phyloP scores from a whole-genome alignment of 2,113 vertebrate species.

The Todiramphus saurophagus region DNA sequence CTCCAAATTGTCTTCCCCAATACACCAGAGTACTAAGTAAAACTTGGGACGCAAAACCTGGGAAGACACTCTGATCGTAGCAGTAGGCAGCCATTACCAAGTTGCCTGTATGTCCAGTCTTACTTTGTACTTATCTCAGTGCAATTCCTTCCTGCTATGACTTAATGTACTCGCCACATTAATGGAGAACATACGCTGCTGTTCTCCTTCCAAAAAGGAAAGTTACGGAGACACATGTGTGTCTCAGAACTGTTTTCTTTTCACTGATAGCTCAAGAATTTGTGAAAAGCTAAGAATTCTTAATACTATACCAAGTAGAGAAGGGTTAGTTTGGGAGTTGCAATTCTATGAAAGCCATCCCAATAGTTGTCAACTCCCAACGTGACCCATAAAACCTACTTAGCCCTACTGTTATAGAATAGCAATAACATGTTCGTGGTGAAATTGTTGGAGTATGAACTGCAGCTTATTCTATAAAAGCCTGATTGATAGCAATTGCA shows the following conservation, averaged over 20 bases:
- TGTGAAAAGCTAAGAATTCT: neutral
- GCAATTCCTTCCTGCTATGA: neutral
- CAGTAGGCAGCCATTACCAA: neutral
- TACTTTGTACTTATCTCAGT: neutral
- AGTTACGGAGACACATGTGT: fast-evolving
- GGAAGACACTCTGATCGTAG: neutral
- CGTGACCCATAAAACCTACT: neutral
- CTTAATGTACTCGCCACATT: neutral
- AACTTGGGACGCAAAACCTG: neutral
- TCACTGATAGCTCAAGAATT: neutral
- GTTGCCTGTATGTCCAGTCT: neutral
- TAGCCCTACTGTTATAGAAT: neutral
- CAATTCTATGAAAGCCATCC: neutral
- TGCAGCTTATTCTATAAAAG: neutral
- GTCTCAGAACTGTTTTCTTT: neutral
- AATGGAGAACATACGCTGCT: neutral
- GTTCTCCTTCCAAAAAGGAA: neutral
- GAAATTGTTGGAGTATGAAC: neutral
- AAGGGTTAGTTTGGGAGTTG: neutral
- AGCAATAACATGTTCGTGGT: neutral
- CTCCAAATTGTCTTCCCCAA: neutral
- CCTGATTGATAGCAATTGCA: neutral
- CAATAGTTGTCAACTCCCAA: neutral
- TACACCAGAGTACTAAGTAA: neutral
- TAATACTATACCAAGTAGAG: neutral